Base-by-base conservation (phyloP, 1,140 invertebrate genomes). In the Lepidurus arcticus region DNA sequence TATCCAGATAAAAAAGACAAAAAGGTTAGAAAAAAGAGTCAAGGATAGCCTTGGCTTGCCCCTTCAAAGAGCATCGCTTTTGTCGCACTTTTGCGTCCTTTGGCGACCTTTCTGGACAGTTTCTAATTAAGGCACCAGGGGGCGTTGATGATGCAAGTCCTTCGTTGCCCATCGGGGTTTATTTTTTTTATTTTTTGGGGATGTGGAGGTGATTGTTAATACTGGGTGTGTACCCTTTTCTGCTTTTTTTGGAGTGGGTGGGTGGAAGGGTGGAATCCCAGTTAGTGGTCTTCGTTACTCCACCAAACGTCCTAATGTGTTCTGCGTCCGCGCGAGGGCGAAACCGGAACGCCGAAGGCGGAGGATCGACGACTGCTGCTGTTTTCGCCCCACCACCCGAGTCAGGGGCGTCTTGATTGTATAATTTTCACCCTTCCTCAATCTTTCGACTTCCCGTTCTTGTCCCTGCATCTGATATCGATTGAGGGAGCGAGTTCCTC, bases 361-460 rank as follows among this genome's bases (percentile, higher is more conserved):
- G 53, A 65, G 1, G 53, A 65, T 65, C 53, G 53, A 65, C 47
- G 26, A 42, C 74, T 75, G 74, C 74, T 75, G 74, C 74, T 75
- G 11, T 26, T 13, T 75, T 73, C 53, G 6, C 53, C 53, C 53
- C 53, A 24, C 53, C 53, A 65, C 16, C 4, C 21, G 16, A 65
- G 53, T 65, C 45, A 47, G 45, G 45, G 53, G 53, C 21, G 53
- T 65, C 53, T 65, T 65, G 53, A 65, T 65, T 65, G 53, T 65
- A 65, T 65, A 65, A 65, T 65, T 65, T 65, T 65, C 53, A 65
- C 53, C 53, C 53, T 65, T 65, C 53, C 53, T 65, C 53, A 65
- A 65, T 65, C 53, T 65, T 21, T 65, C 53, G 53, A 65, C 53
- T 65, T 65, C 53, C 53, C 53, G 53, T 65, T 65, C 53, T 65